Percentiles rank a stretch among this genome's conserved stretches.
These are phyloP conservation scores for Marisa cornuarietis DNA, from an alignment of 1,140 invertebrate genomes.

Conservation along the genomic window DNA sequence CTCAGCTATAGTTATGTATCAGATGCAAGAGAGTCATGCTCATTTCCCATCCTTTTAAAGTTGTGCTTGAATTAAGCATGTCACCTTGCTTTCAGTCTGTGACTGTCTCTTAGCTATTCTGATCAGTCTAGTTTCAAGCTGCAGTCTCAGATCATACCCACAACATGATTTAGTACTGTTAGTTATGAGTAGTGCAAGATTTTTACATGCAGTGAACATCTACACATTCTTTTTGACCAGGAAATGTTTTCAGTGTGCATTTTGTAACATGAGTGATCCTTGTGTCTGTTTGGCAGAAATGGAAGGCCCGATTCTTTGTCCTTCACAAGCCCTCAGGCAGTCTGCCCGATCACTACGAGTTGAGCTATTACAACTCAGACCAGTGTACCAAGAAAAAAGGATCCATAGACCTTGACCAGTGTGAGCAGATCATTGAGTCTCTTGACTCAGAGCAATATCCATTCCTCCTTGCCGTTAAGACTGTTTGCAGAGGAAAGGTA, in stretches of 20 bases:
- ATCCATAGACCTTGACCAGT: conserved; percentile 91
- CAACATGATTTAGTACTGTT: not conserved
- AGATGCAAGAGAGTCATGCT: no score
- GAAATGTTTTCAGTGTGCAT: not conserved
- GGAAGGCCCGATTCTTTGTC: conserved; percentile 92
- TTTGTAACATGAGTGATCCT: not conserved
- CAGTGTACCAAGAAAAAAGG: conserved; percentile 88
- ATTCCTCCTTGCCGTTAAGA: conserved; percentile 57
- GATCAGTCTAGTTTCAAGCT: not conserved
- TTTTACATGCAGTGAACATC: not conserved
- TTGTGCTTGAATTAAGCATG: no score
- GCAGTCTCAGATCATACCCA: not conserved
- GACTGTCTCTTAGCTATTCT: no score
- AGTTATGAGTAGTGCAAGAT: not conserved
- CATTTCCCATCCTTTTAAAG: no score
- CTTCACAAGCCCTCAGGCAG: conserved; percentile 84
- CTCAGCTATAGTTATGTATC: no score
- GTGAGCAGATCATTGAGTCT: conserved; percentile 82
- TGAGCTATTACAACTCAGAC: conserved; percentile 92
- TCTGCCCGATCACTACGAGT: conserved; percentile 89
- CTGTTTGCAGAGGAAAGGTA: conserved; percentile 66
- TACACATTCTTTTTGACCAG: not conserved
- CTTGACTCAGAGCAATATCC: conserved; percentile 57
- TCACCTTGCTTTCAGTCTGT: no score
- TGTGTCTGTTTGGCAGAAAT: conserved; percentile 77